Conservation (phyloP, 2,113 vertebrate species). For the Notiomystis cincta region DNA sequence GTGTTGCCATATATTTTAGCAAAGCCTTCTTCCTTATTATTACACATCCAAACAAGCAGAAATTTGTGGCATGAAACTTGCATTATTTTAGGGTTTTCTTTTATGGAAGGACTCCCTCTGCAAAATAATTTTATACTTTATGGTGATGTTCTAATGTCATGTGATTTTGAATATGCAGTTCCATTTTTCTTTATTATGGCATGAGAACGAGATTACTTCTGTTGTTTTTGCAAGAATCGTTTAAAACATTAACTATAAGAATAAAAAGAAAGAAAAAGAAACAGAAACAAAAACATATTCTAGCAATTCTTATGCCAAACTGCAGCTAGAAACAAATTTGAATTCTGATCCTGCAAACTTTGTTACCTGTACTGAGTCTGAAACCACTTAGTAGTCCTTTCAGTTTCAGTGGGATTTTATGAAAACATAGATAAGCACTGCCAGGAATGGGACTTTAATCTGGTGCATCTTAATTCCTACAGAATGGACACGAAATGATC, state of each 20-base stretch:
- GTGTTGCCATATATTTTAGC: background rate
- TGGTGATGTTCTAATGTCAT: background rate
- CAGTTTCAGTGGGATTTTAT: constrained; percentile 48
- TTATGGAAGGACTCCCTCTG: background rate
- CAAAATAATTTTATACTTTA: background rate
- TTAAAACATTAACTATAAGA: background rate
- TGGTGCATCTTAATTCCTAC: constrained; percentile 37
- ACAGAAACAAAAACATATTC: background rate
- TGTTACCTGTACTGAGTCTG: constrained; percentile 48
- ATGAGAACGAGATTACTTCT: background rate
- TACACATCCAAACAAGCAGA: background rate
- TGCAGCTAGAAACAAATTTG: background rate
- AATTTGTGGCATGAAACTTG: background rate
- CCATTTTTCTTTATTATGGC: background rate
- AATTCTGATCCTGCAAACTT: constrained; percentile 13
- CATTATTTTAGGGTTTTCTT: background rate
- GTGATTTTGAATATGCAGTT: background rate
- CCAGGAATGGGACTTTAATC: constrained; percentile 32
- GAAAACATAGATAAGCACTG: constrained; percentile 49
- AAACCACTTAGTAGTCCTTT: constrained; percentile 45
- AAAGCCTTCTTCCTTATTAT: background rate
- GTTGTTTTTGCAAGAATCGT: background rate
- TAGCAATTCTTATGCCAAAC: constrained; percentile 10
- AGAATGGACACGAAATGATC: constrained; percentile 47
- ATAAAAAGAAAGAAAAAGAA: background rate